Percentiles rank a stretch among this genome's conserved stretches.
These are phyloP conservation scores for Miichthys miiuy DNA, from an alignment of 2,797 vertebrate species.

Conservation along the genomic window DNA sequence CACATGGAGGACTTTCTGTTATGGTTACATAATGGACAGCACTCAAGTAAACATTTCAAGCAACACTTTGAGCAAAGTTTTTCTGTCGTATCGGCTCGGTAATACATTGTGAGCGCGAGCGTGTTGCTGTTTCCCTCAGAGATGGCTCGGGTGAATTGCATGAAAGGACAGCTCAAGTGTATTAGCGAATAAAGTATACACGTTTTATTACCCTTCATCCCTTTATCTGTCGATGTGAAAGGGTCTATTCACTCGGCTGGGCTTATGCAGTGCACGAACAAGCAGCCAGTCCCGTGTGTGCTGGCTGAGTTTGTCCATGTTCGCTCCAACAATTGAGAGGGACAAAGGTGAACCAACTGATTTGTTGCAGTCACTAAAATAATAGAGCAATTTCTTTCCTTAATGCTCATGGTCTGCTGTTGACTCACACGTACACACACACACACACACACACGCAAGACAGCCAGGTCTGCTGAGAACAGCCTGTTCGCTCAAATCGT, in stretches of 20 bases:
- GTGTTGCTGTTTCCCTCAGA: constrained; percentile 45
- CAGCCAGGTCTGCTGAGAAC: constrained; percentile 73
- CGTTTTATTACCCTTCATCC: constrained; percentile 75
- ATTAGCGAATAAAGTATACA: constrained; percentile 72
- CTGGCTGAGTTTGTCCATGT: constrained; percentile 73
- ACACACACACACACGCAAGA: constrained; percentile 37
- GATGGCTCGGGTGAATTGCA: constrained; percentile 52
- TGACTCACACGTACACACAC: constrained; percentile 52
- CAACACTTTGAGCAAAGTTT: constrained; percentile 41
- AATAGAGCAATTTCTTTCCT: constrained; percentile 85
- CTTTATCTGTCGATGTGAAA: constrained; percentile 75
- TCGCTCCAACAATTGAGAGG: constrained; percentile 75
- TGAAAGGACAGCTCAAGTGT: constrained; percentile 73
- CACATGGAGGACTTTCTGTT: constrained; percentile 25
- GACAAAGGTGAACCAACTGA: constrained; percentile 81
- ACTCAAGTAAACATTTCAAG: constrained; percentile 48
- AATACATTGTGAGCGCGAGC: constrained; percentile 30
- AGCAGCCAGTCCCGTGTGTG: constrained; percentile 67
- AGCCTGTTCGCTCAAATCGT: constrained; percentile 82
- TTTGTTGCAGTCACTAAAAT: constrained; percentile 84
- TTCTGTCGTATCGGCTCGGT: constrained; percentile 12
- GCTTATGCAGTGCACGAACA: constrained; percentile 69
- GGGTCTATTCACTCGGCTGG: constrained; percentile 72
- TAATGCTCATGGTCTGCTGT: constrained; percentile 75
- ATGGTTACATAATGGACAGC: constrained; percentile 37